Evolutionary conservation across 2,888 invertebrate species (phyloP).

Genomic region (Acronicta leporina): DNA sequence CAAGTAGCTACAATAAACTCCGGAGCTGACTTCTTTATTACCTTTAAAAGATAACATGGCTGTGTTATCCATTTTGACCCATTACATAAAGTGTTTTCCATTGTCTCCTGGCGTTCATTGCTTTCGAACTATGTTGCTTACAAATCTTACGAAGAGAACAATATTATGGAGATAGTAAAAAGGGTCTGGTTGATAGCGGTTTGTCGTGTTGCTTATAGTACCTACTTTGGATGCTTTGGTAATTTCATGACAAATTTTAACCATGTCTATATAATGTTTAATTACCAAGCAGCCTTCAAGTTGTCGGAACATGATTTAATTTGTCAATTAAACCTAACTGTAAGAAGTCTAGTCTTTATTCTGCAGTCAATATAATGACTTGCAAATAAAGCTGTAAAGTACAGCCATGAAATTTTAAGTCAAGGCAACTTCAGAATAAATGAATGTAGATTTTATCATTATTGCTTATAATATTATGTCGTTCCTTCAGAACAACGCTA

Average conservation of each 20-base stretch:
- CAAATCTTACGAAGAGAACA: constrained; percentile 52
- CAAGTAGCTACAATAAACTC: constrained; percentile 76
- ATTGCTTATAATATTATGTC: constrained; percentile 48
- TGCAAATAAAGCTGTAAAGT: constrained; percentile 46
- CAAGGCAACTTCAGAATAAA: constrained; percentile 45
- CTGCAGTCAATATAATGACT: constrained; percentile 31
- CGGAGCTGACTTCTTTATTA: constrained; percentile 80
- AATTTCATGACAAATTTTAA: neutral
- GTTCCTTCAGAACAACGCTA: constrained; percentile 30
- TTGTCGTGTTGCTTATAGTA: constrained; percentile 19
- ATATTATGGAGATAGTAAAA: constrained; percentile 42
- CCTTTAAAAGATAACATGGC: constrained; percentile 77
- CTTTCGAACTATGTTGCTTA: constrained; percentile 48
- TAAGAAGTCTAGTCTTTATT: constrained; percentile 31
- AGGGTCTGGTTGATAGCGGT: constrained; percentile 16
- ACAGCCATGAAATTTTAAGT: constrained; percentile 47
- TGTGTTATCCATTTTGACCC: constrained; percentile 78
- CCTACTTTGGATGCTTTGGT: no score
- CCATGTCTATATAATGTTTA: neutral
- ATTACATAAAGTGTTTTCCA: constrained; percentile 81
- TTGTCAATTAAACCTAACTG: constrained; percentile 15
- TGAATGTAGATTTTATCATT: constrained; percentile 57
- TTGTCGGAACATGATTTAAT: constrained; percentile 9
- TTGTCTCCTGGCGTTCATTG: constrained; percentile 71
- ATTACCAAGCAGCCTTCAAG: neutral